phyloP scores from a whole-genome alignment of 1,140 invertebrate genomes.

The Antheraea mylitta region DNA sequence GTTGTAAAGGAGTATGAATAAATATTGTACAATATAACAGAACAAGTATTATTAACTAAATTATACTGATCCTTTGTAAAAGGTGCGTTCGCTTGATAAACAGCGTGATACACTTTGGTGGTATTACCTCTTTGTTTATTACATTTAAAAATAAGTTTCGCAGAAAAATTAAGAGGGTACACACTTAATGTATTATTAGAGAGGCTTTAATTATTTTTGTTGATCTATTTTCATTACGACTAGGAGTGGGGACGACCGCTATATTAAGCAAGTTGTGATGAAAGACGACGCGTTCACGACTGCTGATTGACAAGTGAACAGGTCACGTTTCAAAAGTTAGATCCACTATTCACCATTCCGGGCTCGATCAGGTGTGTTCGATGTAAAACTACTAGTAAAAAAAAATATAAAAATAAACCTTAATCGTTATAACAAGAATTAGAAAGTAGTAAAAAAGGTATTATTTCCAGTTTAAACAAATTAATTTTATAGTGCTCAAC shows the following conservation, averaged over 20 bases:
- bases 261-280: neutral
- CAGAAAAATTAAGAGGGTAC: neutral
- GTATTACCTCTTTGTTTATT: neutral
- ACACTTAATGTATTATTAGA: neutral
- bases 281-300: neutral
- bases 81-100: neutral
- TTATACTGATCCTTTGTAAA: too few species aligned
- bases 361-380: neutral
- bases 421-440: too few species aligned
- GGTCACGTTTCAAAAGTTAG: neutral
- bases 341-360: neutral
- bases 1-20: too few species aligned
- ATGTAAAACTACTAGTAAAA: neutral
- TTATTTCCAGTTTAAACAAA: too few species aligned
- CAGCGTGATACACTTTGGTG: neutral
- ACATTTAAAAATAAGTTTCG: neutral
- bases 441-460: too few species aligned
- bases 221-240: neutral
- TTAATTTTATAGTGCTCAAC: too few species aligned
- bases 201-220: neutral
- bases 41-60: too few species aligned
- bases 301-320: neutral
- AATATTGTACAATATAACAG: too few species aligned
- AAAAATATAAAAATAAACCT: neutral
- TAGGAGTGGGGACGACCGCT: neutral